phyloP scores from a whole-genome alignment of 1,140 invertebrate genomes.

The Octopus sinensis region DNA sequence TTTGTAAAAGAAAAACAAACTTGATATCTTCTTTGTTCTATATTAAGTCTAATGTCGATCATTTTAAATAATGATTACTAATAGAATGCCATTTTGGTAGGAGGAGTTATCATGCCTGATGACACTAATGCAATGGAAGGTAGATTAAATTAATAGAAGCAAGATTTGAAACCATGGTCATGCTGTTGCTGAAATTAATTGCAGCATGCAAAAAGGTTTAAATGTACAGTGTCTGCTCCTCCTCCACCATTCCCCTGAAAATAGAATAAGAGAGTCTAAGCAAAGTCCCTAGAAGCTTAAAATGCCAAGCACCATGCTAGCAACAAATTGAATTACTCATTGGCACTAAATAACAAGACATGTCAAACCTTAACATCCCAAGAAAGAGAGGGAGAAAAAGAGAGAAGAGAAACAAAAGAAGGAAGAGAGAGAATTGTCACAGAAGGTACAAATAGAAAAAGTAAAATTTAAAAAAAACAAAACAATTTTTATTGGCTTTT shows the following conservation, averaged over 20 bases:
- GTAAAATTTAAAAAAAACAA: slow-evolving; percentile 23
- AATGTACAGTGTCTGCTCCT: no score
- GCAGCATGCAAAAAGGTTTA: background rate
- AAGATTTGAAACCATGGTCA: no score
- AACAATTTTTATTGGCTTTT: background rate
- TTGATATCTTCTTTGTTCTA: no score
- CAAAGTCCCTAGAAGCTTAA: slow-evolving; percentile 1
- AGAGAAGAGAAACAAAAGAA: background rate
- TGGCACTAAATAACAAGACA: slow-evolving; percentile 14
- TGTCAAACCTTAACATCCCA: slow-evolving; percentile 13
- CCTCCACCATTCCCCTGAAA: no score
- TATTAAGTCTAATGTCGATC: no score
- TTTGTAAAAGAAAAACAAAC: no score
- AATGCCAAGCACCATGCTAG: slow-evolving; percentile 17
- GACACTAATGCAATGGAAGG: no score
- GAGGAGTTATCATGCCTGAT: no score
- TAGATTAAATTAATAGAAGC: no score
- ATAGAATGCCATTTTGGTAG: no score
- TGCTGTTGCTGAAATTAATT: background rate
- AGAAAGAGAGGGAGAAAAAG: background rate
- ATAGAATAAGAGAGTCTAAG: background rate
- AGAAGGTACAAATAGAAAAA: slow-evolving; percentile 13
- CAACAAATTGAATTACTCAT: background rate
- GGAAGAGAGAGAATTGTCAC: background rate
- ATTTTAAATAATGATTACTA: no score